These are phyloP conservation scores for Rhizoglyphus robini DNA, from an alignment of 1,140 invertebrate genomes.

Conservation along the genomic window DNA sequence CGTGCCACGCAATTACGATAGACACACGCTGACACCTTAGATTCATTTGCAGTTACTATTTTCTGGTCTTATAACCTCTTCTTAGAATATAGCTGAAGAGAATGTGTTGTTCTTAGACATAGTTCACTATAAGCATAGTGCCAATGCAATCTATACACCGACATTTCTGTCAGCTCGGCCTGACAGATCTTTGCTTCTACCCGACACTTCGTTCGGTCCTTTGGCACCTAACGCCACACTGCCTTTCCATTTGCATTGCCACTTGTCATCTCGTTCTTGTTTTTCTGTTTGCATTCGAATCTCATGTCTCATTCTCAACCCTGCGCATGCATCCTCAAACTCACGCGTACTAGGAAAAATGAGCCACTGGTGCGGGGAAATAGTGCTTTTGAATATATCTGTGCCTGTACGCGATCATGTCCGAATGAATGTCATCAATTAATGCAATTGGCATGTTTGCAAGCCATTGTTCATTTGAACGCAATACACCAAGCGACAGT, in stretches of 20 bases:
- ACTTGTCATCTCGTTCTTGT: not conserved
- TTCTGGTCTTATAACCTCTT: not conserved
- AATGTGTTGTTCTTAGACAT: constrained; percentile 14
- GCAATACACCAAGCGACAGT: not conserved
- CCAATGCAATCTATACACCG: constrained; percentile 1
- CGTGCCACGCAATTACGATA: not conserved
- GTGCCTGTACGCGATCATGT: not conserved
- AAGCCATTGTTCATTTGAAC: no score
- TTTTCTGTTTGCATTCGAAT: not conserved
- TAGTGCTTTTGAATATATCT: not conserved
- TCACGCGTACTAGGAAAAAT: not conserved
- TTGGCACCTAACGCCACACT: not conserved
- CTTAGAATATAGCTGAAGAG: not conserved
- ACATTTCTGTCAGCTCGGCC: not conserved
- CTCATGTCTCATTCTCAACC: no score
- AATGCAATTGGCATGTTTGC: not conserved
- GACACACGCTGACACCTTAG: constrained; percentile 7
- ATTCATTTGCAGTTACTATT: constrained; percentile 9
- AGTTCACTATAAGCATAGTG: not conserved
- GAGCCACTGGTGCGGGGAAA: not conserved
- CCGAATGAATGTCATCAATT: not conserved
- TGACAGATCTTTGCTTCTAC: not conserved
- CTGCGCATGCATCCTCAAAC: not conserved
- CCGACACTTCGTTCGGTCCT: constrained; percentile 10
- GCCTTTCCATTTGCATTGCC: constrained; percentile 6